A percentile compares a stretch with the other conserved stretches of the same genome.
Evolutionary conservation across 1,140 invertebrate species (phyloP).

Genomic region (Hyphantria cunea): DNA sequence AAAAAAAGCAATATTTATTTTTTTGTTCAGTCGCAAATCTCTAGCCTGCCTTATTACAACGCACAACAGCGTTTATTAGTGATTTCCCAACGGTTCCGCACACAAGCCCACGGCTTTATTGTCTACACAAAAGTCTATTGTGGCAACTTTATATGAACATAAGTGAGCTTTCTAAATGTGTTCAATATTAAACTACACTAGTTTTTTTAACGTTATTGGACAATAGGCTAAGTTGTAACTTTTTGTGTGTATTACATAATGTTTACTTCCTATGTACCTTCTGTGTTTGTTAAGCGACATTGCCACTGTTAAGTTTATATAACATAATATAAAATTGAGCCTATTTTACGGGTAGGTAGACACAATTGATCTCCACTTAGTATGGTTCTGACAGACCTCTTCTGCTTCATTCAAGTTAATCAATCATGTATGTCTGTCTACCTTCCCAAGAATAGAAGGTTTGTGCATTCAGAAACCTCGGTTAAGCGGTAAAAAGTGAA

Average conservation of each 20-base stretch:
- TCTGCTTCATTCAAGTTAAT: too few species aligned
- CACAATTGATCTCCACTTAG: too few species aligned
- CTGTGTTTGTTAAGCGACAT: not conserved
- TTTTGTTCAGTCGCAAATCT: too few species aligned
- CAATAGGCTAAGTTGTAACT: not conserved
- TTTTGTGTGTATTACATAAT: not conserved
- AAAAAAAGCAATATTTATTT: too few species aligned
- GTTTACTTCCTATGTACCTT: not conserved
- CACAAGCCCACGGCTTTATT: conserved; percentile 20
- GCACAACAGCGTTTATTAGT: conserved; percentile 35
- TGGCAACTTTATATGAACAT: conserved; percentile 6
- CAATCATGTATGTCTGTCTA: too few species aligned
- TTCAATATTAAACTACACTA: conserved; percentile 1
- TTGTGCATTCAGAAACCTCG: too few species aligned
- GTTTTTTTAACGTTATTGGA: not conserved
- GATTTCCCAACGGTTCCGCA: conserved; percentile 32
- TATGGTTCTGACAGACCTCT: too few species aligned
- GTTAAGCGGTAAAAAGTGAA: too few species aligned
- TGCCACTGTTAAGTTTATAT: not conserved
- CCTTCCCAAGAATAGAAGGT: too few species aligned
- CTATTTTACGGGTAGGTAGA: too few species aligned
- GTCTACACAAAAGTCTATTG: conserved; percentile 21
- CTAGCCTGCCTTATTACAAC: not conserved
- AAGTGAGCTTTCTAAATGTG: conserved; percentile 12
- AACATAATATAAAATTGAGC: too few species aligned